Evolutionary conservation across 2,113 vertebrate species (phyloP).

Genomic region (Mus musculus): DNA sequence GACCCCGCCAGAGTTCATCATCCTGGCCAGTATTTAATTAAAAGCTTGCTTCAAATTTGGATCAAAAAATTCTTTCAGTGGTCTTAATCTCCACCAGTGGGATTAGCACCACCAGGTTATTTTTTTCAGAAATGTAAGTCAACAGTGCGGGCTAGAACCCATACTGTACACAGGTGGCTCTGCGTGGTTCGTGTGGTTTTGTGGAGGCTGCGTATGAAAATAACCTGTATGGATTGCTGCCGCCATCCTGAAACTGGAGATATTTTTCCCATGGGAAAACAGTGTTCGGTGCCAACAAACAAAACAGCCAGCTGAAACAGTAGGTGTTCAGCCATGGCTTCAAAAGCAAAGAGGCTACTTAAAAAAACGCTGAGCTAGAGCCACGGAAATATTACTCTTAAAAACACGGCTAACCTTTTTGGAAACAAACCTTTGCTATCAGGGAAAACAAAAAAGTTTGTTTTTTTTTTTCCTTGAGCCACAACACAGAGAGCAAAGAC

Average conservation of each 20-base stretch:
- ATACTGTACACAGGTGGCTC: neutral
- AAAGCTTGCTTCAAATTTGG: neutral
- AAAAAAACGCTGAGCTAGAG: neutral
- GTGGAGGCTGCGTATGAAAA: neutral
- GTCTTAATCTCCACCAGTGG: neutral
- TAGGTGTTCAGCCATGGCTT: neutral
- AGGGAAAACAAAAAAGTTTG: neutral
- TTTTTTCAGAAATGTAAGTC: constrained; percentile 8
- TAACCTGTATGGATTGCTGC: constrained; percentile 20
- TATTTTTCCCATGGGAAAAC: constrained; percentile 77
- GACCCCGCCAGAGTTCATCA: neutral
- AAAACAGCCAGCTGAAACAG: constrained; percentile 35
- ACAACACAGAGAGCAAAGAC: neutral
- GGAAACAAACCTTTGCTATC: neutral
- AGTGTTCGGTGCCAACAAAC: constrained; percentile 46
- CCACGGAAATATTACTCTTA: neutral
- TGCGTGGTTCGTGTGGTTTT: neutral
- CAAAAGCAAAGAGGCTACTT: constrained; percentile 39
- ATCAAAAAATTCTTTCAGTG: neutral
- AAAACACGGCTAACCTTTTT: neutral
- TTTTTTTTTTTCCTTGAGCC: neutral
- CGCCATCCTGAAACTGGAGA: constrained; percentile 46
- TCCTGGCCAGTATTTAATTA: neutral
- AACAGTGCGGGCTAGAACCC: neutral
- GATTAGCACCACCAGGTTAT: neutral